These are phyloP conservation scores for Agonopterix subpropinquella DNA, from an alignment of 2,888 invertebrate genomes.

Conservation along the genomic window DNA sequence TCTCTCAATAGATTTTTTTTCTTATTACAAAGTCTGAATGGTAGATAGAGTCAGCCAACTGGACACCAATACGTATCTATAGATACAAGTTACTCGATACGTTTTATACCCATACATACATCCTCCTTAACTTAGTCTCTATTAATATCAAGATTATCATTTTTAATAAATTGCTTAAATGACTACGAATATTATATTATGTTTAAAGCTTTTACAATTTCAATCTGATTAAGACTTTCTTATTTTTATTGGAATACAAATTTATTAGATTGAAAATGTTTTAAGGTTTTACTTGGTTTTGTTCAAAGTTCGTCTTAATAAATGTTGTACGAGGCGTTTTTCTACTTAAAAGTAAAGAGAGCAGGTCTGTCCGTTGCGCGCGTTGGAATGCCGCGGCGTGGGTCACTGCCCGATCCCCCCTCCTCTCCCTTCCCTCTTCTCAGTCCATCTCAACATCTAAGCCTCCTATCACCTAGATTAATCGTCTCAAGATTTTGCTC, in stretches of 20 bases:
- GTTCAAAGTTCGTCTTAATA: constrained; percentile 2
- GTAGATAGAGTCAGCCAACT: constrained; percentile 31
- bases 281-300: not conserved
- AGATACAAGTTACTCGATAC: constrained; percentile 13
- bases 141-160: constrained; percentile 3
- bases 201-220: no score
- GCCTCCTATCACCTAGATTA: constrained; percentile 64
- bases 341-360: constrained; percentile 52
- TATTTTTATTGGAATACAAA: no score
- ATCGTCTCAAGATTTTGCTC: constrained; percentile 45
- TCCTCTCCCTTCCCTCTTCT: constrained; percentile 25
- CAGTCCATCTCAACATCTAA: constrained; percentile 51
- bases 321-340: constrained; percentile 5
- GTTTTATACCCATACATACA: constrained; percentile 8
- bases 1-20: constrained; percentile 41
- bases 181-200: not conserved
- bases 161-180: constrained; percentile 5
- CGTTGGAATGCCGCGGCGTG: constrained; percentile 59
- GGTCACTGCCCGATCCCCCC: constrained; percentile 65
- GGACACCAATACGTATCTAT: constrained; percentile 18
- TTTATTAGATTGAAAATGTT: no score
- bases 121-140: not conserved
- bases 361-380: constrained; percentile 53
- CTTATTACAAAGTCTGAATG: constrained; percentile 33
- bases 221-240: no score